Conservation (phyloP, 2,797 vertebrate species). For the Poliocrania exsul region DNA sequence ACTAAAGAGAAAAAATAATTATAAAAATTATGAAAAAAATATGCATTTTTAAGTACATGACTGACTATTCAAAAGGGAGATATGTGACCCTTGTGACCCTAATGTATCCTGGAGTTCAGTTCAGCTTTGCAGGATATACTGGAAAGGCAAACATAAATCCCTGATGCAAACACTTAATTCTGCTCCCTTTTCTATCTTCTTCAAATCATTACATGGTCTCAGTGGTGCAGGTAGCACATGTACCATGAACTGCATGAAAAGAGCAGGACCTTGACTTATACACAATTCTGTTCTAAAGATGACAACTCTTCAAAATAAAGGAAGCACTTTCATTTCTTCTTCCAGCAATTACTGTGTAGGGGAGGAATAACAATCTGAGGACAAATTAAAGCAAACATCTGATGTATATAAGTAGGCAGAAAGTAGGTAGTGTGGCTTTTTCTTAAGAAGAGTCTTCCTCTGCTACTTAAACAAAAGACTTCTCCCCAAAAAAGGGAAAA, state of each 20-base stretch:
- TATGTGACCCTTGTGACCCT: fast-evolving
- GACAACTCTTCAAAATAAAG: neutral
- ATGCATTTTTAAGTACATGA: neutral
- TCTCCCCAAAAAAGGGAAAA: neutral
- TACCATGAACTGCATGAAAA: neutral
- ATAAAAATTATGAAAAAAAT: neutral
- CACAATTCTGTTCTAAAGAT: neutral
- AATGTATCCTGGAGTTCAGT: neutral
- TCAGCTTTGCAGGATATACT: neutral
- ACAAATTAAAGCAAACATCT: neutral
- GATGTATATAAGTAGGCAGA: neutral
- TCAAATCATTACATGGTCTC: neutral
- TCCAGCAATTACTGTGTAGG: neutral
- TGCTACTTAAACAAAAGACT: neutral
- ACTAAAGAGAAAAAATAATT: conserved; percentile 65
- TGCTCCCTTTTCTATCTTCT: neutral
- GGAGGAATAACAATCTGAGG: neutral
- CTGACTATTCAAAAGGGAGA: neutral
- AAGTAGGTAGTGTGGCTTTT: neutral
- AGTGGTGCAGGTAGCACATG: neutral
- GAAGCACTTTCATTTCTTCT: neutral
- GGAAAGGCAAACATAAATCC: neutral
- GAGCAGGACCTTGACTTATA: neutral
- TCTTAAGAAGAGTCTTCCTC: neutral
- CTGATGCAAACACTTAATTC: neutral